phyloP scores from a whole-genome alignment of 2,113 vertebrate genomes.

The Macrotus californicus region DNA sequence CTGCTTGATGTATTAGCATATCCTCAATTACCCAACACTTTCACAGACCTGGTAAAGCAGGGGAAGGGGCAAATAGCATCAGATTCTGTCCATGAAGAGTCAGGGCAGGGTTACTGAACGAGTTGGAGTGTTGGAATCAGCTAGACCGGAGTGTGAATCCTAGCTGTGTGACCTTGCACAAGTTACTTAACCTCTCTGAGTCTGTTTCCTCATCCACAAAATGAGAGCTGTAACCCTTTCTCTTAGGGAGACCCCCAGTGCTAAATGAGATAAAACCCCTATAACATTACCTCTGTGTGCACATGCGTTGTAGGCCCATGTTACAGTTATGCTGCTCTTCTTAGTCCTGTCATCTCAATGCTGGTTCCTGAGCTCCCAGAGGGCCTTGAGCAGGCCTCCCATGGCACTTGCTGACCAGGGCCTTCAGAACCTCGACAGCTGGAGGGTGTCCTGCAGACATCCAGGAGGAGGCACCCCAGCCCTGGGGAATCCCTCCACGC shows the following conservation, averaged over 20 bases:
- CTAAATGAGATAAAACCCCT: background rate
- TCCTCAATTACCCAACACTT: background rate
- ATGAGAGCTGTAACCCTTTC: background rate
- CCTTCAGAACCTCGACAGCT: background rate
- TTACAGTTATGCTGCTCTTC: background rate
- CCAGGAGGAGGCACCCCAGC: slow-evolving; percentile 35
- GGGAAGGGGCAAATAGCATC: accelerated
- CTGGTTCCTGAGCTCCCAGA: background rate
- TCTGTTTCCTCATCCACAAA: background rate
- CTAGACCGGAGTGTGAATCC: background rate
- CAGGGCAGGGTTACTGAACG: background rate
- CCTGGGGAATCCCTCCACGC: background rate
- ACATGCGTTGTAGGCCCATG: background rate
- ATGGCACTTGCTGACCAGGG: background rate
- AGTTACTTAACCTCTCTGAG: background rate
- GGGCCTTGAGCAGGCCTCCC: background rate
- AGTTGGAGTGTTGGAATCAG: background rate
- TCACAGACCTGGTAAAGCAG: background rate
- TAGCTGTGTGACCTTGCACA: background rate
- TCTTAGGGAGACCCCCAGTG: background rate
- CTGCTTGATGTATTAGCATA: background rate
- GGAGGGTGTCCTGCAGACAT: background rate
- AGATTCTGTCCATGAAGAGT: background rate
- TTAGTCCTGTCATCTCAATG: background rate
- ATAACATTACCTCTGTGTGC: background rate